Conservation (phyloP, 2,888 invertebrate species). For the Tetropium fuscum region DNA sequence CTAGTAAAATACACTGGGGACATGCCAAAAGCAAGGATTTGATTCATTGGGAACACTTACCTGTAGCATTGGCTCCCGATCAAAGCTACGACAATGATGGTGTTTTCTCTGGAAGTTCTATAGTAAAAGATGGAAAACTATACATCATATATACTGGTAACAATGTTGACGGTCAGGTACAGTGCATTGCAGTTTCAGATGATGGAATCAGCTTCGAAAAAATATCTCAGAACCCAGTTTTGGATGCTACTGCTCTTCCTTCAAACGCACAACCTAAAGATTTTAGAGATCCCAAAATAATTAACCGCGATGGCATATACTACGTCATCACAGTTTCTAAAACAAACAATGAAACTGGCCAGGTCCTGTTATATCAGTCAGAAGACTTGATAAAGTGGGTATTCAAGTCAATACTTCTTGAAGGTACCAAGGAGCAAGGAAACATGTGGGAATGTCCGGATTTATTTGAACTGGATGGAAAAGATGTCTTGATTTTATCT, state of each 20-base stretch:
- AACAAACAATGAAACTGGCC: constrained; percentile 55
- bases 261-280: constrained; percentile 61
- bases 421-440: constrained; percentile 40
- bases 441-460: constrained; percentile 71
- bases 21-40: constrained; percentile 67
- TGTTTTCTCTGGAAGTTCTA: constrained; percentile 69
- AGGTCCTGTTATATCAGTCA: constrained; percentile 63
- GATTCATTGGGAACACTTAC: constrained; percentile 66
- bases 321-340: constrained; percentile 65
- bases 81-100: constrained; percentile 58
- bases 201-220: constrained; percentile 63
- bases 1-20: constrained; percentile 66
- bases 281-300: constrained; percentile 69
- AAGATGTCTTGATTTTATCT: constrained; percentile 65
- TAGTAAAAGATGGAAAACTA: constrained; percentile 63
- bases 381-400: constrained; percentile 54
- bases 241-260: constrained; percentile 59
- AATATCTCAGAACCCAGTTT: constrained; percentile 42
- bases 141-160: constrained; percentile 65
- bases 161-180: constrained; percentile 50
- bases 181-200: constrained; percentile 58
- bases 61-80: constrained; percentile 67
- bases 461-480: constrained; percentile 65
- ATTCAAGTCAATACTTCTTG: constrained; percentile 30
- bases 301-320: constrained; percentile 62